Base-by-base conservation (phyloP, 2,888 invertebrate genomes). In the Conops quadrifasciatus region DNA sequence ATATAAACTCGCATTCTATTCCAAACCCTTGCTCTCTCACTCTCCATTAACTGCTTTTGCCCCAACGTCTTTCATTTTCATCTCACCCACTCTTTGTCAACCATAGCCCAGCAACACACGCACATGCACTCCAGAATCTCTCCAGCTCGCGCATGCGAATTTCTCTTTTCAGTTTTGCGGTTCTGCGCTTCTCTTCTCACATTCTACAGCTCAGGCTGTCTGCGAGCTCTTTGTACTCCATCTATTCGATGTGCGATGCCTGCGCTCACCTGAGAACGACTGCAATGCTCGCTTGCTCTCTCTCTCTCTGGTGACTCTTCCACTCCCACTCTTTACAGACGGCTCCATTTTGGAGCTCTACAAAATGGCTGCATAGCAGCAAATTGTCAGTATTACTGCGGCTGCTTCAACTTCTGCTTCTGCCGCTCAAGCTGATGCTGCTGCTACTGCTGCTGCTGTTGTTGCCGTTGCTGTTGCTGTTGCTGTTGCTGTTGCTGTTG, bases 311-410 rank as follows among this genome's bases (percentile, higher is more conserved):
- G 26, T 26, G 13, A 21, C 43, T 43, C 19, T 62, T 43, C 21
- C 24, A 13, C 24, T 63, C 16, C 26, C 43, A 43, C 24, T 62
- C 43, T 16, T 63, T 47, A 15, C 36, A 21, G 19, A 5, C 26
- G 15, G 63, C 63, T 47, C 63, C 63, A 63, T 63, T 47, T 63
- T 63, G 63, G 47, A 49, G 47, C 47, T 58, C 24, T 1, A 45
- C 63, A 64, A 64, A 64, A 45, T 47, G 47, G 49, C 63, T 53
- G 53, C 53, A 53, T 2, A 53, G n/a, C 13, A 49, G 49, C 16
- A n/a, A 19, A 16, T 19, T 19, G 9, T 53, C 21, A 53, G 36
- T 2, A 13, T 21, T 9, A 21, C 53, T 58, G 58, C 24, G 26
- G 58, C 21, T 21, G n/a, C 21, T 53, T n/a, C 7, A 21, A 21